phyloP scores from a whole-genome alignment of 1,140 invertebrate species.

The Lordiphosa clarofinis region DNA sequence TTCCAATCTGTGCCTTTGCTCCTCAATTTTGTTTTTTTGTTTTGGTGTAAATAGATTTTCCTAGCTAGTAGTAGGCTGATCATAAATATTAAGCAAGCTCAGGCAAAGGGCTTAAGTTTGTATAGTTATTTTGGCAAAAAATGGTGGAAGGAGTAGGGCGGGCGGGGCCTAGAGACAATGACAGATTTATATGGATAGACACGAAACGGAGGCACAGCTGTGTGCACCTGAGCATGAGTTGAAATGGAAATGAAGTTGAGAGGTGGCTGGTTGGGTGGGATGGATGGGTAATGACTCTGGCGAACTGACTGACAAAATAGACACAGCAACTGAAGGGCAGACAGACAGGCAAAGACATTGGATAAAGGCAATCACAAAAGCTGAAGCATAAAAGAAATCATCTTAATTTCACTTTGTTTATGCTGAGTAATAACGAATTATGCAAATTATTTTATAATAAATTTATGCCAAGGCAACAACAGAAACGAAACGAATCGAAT shows the following conservation, averaged over 20 bases:
- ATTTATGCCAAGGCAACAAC: conserved; percentile 62
- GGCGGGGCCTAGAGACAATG: not conserved
- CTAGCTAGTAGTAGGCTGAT: not conserved
- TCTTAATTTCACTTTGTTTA: conserved; percentile 78
- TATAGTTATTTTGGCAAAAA: conserved; percentile 28
- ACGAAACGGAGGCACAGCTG: conserved; percentile 49
- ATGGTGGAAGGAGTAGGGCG: not conserved
- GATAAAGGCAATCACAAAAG: conserved; percentile 34
- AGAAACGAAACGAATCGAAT: conserved; percentile 15
- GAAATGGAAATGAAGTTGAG: not conserved
- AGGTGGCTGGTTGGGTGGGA: not conserved
- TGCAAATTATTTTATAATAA: conserved; percentile 78
- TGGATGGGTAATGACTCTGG: conserved; percentile 5
- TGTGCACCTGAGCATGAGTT: conserved; percentile 25
- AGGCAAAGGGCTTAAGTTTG: conserved; percentile 2
- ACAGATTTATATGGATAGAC: conserved; percentile 14
- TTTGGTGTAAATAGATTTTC: no score
- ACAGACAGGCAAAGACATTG: conserved; percentile 1
- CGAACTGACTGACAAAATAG: conserved; percentile 61
- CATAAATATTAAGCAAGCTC: conserved; percentile 9
- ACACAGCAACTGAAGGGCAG: conserved; percentile 13
- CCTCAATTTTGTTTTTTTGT: no score
- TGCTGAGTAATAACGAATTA: conserved; percentile 78
- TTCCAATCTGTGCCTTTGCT: no score
- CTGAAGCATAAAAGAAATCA: conserved; percentile 62